phyloP scores from a whole-genome alignment of 2,888 invertebrate species.

The Synanthedon andrenaeformis region DNA sequence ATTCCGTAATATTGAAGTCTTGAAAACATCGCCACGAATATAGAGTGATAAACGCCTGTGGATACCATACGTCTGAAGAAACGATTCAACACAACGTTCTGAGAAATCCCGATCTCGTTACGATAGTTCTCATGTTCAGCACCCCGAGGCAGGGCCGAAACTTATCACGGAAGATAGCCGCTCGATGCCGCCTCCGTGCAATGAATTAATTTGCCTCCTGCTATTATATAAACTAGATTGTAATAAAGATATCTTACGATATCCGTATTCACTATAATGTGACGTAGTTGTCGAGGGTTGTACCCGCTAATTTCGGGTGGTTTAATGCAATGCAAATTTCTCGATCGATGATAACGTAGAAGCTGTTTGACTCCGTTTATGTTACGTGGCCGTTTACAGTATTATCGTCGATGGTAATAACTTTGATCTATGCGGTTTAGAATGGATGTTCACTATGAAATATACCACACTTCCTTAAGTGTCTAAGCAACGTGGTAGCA shows the following conservation, averaged over 20 bases:
- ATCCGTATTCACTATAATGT: slow-evolving; percentile 26
- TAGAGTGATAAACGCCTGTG: slow-evolving; percentile 35
- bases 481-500: slow-evolving; percentile 31
- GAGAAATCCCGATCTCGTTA: slow-evolving; percentile 56
- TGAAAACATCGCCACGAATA: slow-evolving; percentile 22
- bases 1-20: background rate
- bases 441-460: slow-evolving; percentile 15
- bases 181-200: slow-evolving; percentile 37
- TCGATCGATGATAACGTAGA: slow-evolving; percentile 14
- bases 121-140: slow-evolving; percentile 49
- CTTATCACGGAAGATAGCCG: slow-evolving; percentile 47
- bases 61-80: slow-evolving; percentile 18
- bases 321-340: slow-evolving; percentile 9
- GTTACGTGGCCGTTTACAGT: background rate
- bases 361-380: background rate
- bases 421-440: background rate
- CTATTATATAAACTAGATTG: slow-evolving; percentile 55
- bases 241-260: slow-evolving; percentile 47
- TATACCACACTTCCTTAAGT: slow-evolving; percentile 26
- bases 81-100: slow-evolving; percentile 41
- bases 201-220: slow-evolving; percentile 59
- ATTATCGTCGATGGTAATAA: background rate
- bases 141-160: slow-evolving; percentile 33
- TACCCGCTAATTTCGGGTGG: slow-evolving; percentile 30
- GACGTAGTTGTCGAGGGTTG: slow-evolving; percentile 26